Evolutionary conservation across 2,797 vertebrate species (phyloP), one percentile per base, ranked within the genome.

Genomic region (Glossophaga mutica): DNA sequence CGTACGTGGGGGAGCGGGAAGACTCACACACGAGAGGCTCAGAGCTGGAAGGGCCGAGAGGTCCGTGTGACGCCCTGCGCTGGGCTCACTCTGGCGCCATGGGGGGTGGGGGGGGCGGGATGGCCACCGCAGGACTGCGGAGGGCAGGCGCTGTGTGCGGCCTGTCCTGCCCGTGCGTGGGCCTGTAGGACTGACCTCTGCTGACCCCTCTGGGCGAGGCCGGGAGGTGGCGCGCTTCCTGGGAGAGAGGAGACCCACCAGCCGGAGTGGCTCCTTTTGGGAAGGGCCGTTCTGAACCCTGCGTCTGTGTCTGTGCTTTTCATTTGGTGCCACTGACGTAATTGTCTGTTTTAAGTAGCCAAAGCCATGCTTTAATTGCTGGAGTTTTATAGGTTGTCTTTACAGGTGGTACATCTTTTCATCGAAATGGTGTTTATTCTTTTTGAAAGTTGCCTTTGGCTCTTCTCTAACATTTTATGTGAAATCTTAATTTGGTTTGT

Each of bases 401-500:
- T 70, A 21, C 39, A 82, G 39, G 42, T 76, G 21, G 11, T 24
- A 52, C 4, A 34, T 7, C 15, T 26, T 1, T 8, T 71, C 68
- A 15, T 24, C 37, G 6, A 15, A 24, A 7, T 6, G 37, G 3
- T 77, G 34, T 76, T 82, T 46, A 50, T 77, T 73, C 8, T 44
- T 50, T 90, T 81, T 44, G 76, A 74, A 77, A 93, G n/a, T 84
- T 42, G 57, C 18, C 82, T 89, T 42, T 32, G 77, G 32, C 44
- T 39, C 3, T 90, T 73, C 15, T 73, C 52, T 62, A 0, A 11
- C 59, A 34, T 73, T 87, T 82, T 67, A 46, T 48, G 10, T 79
- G 37, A 94, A 83, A 42, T 79, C 90, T 88, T 90, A 78, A 87
- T 16, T 87, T 74, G 39, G 19, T 90, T 74, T 94, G 42, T 62